Evolutionary conservation across 2,113 vertebrate species (phyloP).

Genomic region (Malurus cyaneus): DNA sequence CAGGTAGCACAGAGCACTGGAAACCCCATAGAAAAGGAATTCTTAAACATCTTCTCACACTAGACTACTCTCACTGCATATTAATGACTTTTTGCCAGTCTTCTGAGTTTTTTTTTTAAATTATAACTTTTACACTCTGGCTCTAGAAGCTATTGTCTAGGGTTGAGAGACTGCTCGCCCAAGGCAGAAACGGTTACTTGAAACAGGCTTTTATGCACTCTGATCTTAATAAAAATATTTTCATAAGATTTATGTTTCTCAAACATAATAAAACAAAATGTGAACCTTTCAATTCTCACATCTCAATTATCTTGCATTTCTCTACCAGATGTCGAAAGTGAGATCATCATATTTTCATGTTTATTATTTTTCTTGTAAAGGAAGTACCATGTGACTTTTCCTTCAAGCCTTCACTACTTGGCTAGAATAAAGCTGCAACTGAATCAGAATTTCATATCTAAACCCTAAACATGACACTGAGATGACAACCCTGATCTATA

Average conservation of each 20-base stretch:
- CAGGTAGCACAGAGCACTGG: fast-evolving
- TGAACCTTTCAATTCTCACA: neutral
- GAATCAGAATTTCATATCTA: neutral
- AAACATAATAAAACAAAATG: neutral
- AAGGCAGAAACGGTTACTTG: neutral
- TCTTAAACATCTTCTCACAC: neutral
- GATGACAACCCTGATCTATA: neutral
- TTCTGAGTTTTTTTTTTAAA: neutral
- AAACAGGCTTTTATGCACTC: neutral
- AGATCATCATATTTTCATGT: neutral
- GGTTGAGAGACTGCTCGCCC: neutral
- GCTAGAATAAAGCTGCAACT: neutral
- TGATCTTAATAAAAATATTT: neutral
- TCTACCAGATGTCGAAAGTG: neutral
- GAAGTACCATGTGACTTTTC: neutral
- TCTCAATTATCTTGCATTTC: neutral
- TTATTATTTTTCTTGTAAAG: neutral
- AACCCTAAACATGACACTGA: neutral
- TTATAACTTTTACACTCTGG: neutral
- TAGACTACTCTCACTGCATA: neutral
- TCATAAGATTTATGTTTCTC: neutral
- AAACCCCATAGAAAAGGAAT: neutral
- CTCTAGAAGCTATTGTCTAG: neutral
- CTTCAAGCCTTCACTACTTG: neutral
- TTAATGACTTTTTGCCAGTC: neutral